These are phyloP conservation scores for Polyergus mexicanus DNA, from an alignment of 1,140 invertebrate species.

Conservation along the genomic window DNA sequence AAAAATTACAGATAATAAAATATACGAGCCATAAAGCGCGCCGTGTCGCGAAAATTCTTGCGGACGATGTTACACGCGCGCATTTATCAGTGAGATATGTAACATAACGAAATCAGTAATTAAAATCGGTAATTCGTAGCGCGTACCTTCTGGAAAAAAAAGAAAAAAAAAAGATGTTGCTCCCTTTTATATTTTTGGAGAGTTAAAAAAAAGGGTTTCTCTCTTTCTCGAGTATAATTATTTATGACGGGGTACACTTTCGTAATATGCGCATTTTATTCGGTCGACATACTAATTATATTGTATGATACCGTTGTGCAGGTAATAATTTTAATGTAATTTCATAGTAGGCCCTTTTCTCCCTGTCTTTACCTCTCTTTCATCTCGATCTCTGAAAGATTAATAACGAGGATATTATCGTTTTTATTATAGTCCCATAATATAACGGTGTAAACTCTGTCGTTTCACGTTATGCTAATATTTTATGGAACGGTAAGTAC, in stretches of 20 bases:
- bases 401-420: slow-evolving; percentile 21
- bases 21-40: slow-evolving; percentile 33
- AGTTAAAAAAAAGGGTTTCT: background rate
- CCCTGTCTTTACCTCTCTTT: background rate
- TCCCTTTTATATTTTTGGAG: background rate
- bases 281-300: slow-evolving; percentile 29
- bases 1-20: slow-evolving; percentile 36
- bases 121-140: slow-evolving; percentile 10
- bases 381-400: background rate
- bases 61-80: background rate
- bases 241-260: background rate
- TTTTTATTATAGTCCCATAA: slow-evolving; percentile 15
- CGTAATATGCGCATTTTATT: background rate
- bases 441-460: background rate
- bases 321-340: slow-evolving; percentile 1
- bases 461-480: slow-evolving; percentile 15
- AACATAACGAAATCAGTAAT: slow-evolving; percentile 17
- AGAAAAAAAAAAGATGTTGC: background rate
- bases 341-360: background rate
- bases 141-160: background rate
- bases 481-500: background rate
- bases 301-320: background rate
- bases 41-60: slow-evolving; percentile 20
- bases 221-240: slow-evolving; percentile 4
- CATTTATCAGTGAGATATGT: background rate